Conservation (phyloP, 2,888 invertebrate genomes). For the Aporophyla nigra region DNA sequence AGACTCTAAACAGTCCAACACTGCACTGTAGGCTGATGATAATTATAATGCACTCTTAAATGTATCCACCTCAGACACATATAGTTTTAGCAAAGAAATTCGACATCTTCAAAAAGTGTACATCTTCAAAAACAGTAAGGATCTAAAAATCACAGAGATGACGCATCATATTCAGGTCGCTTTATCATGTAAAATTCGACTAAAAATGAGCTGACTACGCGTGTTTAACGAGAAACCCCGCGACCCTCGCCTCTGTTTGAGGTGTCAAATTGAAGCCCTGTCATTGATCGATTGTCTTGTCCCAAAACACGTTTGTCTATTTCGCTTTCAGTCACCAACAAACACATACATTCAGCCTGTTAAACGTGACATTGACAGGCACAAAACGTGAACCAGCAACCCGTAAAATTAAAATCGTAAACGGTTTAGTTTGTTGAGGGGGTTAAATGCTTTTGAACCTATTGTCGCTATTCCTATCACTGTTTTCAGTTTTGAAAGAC, state of each 20-base stretch:
- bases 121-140: background rate
- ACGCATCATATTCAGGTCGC: conserved; percentile 26
- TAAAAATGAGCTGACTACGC: conserved; percentile 60
- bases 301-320: conserved; percentile 67
- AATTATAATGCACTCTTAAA: background rate
- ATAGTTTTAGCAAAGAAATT: background rate
- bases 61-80: background rate
- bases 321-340: conserved; percentile 62
- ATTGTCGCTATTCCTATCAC: background rate
- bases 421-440: conserved; percentile 36
- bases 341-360: conserved; percentile 70
- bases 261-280: conserved; percentile 78
- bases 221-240: conserved; percentile 54
- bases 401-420: conserved; percentile 78
- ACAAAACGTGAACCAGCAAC: conserved; percentile 70
- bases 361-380: conserved; percentile 69
- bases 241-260: conserved; percentile 55
- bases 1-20: background rate
- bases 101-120: background rate
- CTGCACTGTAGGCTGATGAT: background rate
- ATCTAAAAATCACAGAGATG: conserved; percentile 27
- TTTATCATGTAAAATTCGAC: conserved; percentile 54
- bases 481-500: background rate
- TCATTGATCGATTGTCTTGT: conserved; percentile 81
- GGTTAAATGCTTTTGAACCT: conserved; percentile 17